Evolutionary conservation across 2,113 vertebrate genomes (phyloP).

Genomic region (mouse (Mus musculus)): DNA sequence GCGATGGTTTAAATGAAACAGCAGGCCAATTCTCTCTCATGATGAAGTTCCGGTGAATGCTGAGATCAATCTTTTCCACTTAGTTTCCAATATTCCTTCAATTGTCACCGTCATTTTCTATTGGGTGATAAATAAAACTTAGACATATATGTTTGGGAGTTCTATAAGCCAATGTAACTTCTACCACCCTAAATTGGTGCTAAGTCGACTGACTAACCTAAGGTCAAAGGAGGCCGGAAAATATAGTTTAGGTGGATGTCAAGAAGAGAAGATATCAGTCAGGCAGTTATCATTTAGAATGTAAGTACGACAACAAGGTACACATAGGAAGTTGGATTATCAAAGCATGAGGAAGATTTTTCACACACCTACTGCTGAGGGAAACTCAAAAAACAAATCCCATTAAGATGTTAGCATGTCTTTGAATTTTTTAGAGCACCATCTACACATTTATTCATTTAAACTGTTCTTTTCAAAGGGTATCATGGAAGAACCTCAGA

Average conservation of each 20-base stretch:
- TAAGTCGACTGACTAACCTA: background rate
- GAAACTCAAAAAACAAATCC: background rate
- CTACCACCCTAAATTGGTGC: background rate
- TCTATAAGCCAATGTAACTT: slow-evolving; percentile 17
- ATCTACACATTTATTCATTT: slow-evolving; percentile 1
- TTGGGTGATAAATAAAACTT: background rate
- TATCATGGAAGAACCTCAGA: background rate
- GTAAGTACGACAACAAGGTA: background rate
- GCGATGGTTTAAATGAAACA: slow-evolving; percentile 1
- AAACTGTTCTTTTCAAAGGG: slow-evolving; percentile 18
- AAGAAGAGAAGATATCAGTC: background rate
- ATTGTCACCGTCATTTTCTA: background rate
- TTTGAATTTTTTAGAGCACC: slow-evolving; percentile 5
- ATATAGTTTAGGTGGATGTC: background rate
- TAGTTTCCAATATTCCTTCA: background rate
- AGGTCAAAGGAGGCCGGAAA: background rate
- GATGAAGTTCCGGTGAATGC: background rate
- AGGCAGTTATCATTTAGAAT: background rate
- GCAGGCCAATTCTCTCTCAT: background rate
- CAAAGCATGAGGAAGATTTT: background rate
- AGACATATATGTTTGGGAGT: background rate
- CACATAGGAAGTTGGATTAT: background rate
- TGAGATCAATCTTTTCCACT: slow-evolving; percentile 19
- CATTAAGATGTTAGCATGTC: background rate
- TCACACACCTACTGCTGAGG: background rate